Base-by-base conservation (phyloP, 2,797 vertebrate genomes). In the Clarias pachynema region DNA sequence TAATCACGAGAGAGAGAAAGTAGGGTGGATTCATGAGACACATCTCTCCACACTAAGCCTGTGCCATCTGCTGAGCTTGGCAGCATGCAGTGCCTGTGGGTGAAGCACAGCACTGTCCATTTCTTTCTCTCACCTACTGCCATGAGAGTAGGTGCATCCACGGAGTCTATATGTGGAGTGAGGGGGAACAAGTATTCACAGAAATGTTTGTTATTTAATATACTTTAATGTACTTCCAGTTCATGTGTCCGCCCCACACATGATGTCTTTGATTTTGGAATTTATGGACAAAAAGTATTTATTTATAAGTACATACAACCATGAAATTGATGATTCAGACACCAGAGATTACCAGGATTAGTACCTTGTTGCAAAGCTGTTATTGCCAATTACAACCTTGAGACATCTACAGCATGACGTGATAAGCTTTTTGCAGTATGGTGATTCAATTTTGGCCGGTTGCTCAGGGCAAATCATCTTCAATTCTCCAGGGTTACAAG, bases 11-110 rank as follows among this genome's bases (percentile, higher is more conserved):
- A 85, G 49, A 29, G 44, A 6, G 4, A 53, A 40, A 63, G 66
- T 84, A 73, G 81, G 75, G 72, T 78, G 75, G 37, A 78, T 80
- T 84, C 69, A 85, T 89, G 79, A 86, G 82, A 89, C 80, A 68
- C 89, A 84, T 86, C 72, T 81, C 84, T 85, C 85, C 72, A 75
- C 81, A 88, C 80, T 70, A 80, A 79, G 89, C 83, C 87, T 84
- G 20, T 86, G 89, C 89, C 89, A 90, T 90, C 89, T 90, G 91
- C 87, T 90, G 79, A 79, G 88, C 88, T 87, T 90, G 91, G 89
- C 91, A 87, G 79, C 82, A 79, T 62, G 69, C 59, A 69, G 85
- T 81, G 84, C 81, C 84, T 53, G 72, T 88, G 86, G 86, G 84
- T 85, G 73, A 84, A 81, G 65, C 66, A 81, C 62, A 73, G 56